Evolutionary conservation across 2,113 vertebrate genomes (phyloP).

Genomic region (Archilochus colubris): DNA sequence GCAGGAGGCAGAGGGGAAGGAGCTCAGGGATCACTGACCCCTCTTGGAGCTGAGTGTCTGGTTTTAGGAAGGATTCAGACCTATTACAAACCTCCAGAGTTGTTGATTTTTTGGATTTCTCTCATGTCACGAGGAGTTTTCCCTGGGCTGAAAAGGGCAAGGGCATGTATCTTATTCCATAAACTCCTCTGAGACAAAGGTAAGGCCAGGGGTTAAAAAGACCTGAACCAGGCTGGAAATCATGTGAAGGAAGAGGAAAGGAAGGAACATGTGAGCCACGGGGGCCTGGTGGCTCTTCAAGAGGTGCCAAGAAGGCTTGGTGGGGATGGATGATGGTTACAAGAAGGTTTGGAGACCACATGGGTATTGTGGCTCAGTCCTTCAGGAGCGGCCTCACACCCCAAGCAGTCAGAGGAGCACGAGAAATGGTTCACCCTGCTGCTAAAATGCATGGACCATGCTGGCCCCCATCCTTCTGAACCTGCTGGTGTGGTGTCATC

Average conservation of each 20-base stretch:
- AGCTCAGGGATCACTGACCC: conserved; percentile 58
- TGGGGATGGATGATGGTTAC: not conserved
- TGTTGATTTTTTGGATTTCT: conserved; percentile 62
- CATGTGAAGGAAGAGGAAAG: not conserved
- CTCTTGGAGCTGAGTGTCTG: conserved; percentile 61
- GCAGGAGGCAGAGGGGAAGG: conserved; percentile 59
- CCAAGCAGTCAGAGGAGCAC: not conserved
- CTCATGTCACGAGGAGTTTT: conserved; percentile 23
- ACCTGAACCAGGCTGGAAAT: not conserved
- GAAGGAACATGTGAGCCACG: not conserved
- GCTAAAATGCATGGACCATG: not conserved
- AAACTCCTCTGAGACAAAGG: not conserved
- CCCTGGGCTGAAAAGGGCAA: conserved; percentile 41
- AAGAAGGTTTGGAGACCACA: not conserved
- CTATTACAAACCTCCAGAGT: conserved; percentile 22
- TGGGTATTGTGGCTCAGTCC: too few species aligned
- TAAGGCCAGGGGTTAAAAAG: conserved; percentile 24
- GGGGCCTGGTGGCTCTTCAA: not conserved
- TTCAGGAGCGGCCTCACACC: too few species aligned
- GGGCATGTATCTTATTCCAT: not conserved
- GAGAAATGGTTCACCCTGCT: not conserved
- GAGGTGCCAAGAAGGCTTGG: not conserved
- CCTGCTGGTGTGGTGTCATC: not conserved
- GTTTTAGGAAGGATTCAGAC: conserved; percentile 57
- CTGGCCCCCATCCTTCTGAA: accelerated